phyloP scores from a whole-genome alignment of 2,797 vertebrate genomes.

The Hemibagrus guttatus region DNA sequence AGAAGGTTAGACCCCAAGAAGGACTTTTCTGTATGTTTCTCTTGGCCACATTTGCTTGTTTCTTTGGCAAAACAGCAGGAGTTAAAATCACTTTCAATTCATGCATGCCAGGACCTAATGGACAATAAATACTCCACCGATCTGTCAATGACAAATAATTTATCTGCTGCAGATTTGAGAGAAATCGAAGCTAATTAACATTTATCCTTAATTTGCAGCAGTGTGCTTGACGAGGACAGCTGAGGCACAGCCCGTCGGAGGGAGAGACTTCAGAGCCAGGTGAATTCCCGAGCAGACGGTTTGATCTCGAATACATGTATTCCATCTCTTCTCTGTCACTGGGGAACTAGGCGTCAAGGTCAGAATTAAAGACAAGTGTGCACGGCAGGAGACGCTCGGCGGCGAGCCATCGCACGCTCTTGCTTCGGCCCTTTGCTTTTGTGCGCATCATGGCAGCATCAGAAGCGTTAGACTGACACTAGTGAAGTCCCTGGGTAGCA shows the following conservation, averaged over 20 bases:
- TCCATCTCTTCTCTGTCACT: constrained; percentile 73
- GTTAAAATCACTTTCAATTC: constrained; percentile 30
- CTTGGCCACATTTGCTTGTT: constrained; percentile 11
- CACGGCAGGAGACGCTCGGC: constrained; percentile 65
- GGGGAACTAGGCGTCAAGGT: constrained; percentile 73
- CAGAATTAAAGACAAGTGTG: constrained; percentile 70
- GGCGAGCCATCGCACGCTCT: constrained; percentile 46
- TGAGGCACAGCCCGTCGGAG: constrained; percentile 31
- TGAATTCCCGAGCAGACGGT: constrained; percentile 60
- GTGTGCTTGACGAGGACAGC: constrained; percentile 51
- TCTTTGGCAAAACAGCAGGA: constrained; percentile 39
- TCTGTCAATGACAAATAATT: constrained; percentile 57
- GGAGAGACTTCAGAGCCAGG: constrained; percentile 64
- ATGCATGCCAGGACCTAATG: constrained; percentile 30
- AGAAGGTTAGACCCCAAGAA: background rate
- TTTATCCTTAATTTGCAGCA: constrained; percentile 59
- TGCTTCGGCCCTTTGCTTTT: constrained; percentile 62
- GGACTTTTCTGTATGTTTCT: background rate
- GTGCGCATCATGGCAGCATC: constrained; percentile 67
- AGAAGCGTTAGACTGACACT: constrained; percentile 70
- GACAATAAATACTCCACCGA: constrained; percentile 48
- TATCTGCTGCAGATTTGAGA: constrained; percentile 43
- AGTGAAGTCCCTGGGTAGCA: constrained; percentile 70
- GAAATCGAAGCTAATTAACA: constrained; percentile 63
- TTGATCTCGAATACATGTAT: constrained; percentile 80